A percentile compares a stretch with the other conserved stretches of the same genome.
phyloP scores from a whole-genome alignment of 1,140 invertebrate genomes.

The Scaptomyza montana region DNA sequence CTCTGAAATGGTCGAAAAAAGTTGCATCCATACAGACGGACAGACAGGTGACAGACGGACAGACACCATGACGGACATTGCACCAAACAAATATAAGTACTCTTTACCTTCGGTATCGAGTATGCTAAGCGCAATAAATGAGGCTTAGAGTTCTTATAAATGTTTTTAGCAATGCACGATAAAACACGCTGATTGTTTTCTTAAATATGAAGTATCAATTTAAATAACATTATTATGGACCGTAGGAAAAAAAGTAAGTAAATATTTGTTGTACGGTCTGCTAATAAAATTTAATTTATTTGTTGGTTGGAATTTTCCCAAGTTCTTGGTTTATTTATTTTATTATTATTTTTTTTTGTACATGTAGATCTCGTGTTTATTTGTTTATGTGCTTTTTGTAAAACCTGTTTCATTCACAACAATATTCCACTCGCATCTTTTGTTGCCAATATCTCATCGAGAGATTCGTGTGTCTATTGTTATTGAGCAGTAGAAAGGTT shows the following conservation, averaged over 20 bases:
- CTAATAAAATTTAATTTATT: background rate
- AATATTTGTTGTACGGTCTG: background rate
- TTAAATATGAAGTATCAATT: background rate
- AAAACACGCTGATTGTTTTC: slow-evolving; percentile 10
- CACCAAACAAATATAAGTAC: too few species aligned
- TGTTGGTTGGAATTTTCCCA: slow-evolving; percentile 7
- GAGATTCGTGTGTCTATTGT: slow-evolving; percentile 37
- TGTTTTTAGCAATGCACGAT: slow-evolving; percentile 20
- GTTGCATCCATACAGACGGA: too few species aligned
- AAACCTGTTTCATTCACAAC: slow-evolving; percentile 37
- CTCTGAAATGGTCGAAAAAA: too few species aligned
- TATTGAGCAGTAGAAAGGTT: slow-evolving; percentile 23
- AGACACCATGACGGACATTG: too few species aligned
- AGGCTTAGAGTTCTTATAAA: background rate
- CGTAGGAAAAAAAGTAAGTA: background rate
- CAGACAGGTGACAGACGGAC: too few species aligned
- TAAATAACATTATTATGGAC: background rate
- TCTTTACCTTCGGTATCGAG: too few species aligned
- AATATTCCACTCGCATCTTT: slow-evolving; percentile 23
- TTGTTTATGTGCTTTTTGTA: background rate
- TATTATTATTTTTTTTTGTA: too few species aligned
- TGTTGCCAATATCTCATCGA: background rate
- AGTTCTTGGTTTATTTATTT: background rate
- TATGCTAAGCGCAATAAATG: too few species aligned
- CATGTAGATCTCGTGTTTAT: background rate